phyloP scores from a whole-genome alignment of 2,888 invertebrate genomes.

The Spisula solida region DNA sequence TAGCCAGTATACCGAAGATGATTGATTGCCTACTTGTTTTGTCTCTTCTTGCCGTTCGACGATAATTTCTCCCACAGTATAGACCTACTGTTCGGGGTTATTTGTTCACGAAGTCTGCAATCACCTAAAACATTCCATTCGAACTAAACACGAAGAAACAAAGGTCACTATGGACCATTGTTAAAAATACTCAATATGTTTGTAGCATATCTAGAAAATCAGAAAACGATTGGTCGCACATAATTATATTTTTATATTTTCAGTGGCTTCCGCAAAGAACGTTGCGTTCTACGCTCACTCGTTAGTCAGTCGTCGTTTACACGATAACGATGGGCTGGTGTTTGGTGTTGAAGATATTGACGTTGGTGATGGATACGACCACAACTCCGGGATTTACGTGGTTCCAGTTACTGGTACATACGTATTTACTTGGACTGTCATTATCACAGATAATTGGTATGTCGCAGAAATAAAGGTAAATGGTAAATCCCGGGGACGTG shows the following conservation, averaged over 20 bases:
- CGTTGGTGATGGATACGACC: not conserved
- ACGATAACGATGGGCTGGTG: not conserved
- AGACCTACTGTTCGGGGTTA: too few relatives aligned
- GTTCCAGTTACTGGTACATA: not conserved
- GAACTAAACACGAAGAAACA: not conserved
- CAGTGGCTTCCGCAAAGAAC: not conserved
- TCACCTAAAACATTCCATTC: too few relatives aligned
- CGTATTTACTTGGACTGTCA: not conserved
- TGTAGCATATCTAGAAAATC: not conserved
- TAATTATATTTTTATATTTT: not conserved
- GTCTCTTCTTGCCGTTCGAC: too few relatives aligned
- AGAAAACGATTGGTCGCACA: not conserved
- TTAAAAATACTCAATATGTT: not conserved
- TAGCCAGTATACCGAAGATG: too few relatives aligned
- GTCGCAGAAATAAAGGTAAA: not conserved
- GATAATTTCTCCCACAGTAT: too few relatives aligned
- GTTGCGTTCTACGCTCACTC: not conserved
- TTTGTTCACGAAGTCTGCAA: too few relatives aligned
- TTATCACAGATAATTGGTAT: not conserved
- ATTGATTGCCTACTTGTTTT: too few relatives aligned
- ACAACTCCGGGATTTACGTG: not conserved
- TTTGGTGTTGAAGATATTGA: not conserved
- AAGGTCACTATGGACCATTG: not conserved
- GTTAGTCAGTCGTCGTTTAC: not conserved
- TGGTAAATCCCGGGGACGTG: not conserved